Base-by-base conservation (phyloP, 2,888 invertebrate species). In the Drosophila austrosaltans region DNA sequence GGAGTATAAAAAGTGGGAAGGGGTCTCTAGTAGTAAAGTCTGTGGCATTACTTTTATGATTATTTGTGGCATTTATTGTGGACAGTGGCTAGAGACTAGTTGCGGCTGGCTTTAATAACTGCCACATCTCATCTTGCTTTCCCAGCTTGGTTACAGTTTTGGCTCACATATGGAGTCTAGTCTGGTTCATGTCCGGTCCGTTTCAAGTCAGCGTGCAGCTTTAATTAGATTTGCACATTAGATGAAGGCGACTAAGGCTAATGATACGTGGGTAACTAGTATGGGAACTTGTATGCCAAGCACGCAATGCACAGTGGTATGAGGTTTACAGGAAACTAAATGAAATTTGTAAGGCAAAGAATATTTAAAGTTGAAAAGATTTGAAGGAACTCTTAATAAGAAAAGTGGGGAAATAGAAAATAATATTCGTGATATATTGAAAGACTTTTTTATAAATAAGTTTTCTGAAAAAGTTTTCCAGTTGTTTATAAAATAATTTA, bases 11-110 rank as follows among this genome's bases (percentile, higher is more conserved):
- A 22, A 32, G 42, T 39, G 54, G 36, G n/a, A 57, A 79, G 74
- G 79, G 73, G 73, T 66, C 22, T 20, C 3, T 20, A 48, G 48
- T 25, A 48, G 48, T 67, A 73, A 68, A 71, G 80, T 75, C 87
- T 86, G 76, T 74, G 84, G 84, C 72, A 87, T 87, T 87, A 89
- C 80, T 90, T 90, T 91, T 89, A 90, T 90, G 91, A 91, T 90
- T 90, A 91, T 91, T 91, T 91, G 90, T 86, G 88, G 82, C 81
- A 80, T 81, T 90, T 90, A 81, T 87, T 62, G 80, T 80, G 76
- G 75, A 62, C 63, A 54, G 54, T 63, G 71, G 70, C 58, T 63
- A 66, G 65, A 53, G 73, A 57, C 68, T 71, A 63, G 48, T 54
- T 61, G 63, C 61, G 72, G 75, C 70, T 68, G 72, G 71, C 82